These are phyloP conservation scores for Illadopsis cleaveri DNA, from an alignment of 2,113 vertebrate species.

Conservation along the genomic window DNA sequence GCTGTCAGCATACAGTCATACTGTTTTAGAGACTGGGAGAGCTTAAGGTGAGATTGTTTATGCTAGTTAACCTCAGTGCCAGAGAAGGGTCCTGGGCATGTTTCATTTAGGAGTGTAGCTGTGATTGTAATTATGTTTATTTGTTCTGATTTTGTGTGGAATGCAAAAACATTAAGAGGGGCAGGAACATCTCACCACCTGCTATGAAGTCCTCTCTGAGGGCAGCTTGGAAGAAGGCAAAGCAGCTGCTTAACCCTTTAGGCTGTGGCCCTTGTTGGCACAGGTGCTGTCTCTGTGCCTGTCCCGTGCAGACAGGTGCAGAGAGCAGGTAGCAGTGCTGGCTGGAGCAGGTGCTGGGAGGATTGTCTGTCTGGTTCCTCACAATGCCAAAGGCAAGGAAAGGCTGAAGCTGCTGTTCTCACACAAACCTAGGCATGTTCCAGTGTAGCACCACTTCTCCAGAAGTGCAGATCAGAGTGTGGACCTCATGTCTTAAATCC, in stretches of 20 bases:
- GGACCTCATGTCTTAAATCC: neutral
- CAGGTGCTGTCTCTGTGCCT: neutral
- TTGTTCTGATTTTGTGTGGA: neutral
- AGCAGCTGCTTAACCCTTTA: neutral
- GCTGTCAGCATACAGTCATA: neutral
- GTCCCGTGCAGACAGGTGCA: neutral
- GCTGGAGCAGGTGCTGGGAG: neutral
- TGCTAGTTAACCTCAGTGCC: neutral
- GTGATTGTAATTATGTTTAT: neutral
- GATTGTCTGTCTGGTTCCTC: neutral
- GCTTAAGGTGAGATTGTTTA: neutral
- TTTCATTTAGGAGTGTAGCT: neutral
- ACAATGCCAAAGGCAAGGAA: neutral
- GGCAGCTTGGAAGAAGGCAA: neutral
- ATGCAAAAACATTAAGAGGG: neutral
- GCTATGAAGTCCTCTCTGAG: neutral
- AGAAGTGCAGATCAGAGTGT: accelerated
- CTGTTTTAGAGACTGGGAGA: neutral
- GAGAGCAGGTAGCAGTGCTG: neutral
- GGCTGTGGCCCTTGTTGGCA: neutral
- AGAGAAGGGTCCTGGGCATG: neutral
- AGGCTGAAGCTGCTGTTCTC: neutral
- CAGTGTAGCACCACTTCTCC: accelerated
- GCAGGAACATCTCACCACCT: neutral
- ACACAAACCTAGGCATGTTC: accelerated